These are phyloP conservation scores for Petrocephalus microphthalmus DNA, from an alignment of 2,113 vertebrate genomes.

Conservation along the genomic window DNA sequence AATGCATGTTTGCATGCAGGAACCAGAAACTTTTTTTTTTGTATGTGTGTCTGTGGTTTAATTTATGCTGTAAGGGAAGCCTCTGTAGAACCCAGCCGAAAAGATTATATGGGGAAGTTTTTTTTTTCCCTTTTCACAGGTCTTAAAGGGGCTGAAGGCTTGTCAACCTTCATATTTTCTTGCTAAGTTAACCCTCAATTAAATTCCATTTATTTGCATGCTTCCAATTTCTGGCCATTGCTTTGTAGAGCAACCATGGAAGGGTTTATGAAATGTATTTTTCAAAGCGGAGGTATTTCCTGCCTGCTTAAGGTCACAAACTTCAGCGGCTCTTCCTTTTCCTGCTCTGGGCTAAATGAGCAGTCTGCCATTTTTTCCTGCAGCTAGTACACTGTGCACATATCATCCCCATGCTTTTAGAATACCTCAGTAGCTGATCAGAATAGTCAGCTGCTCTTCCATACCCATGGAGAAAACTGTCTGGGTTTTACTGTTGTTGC, in stretches of 20 bases:
- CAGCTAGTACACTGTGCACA: neutral
- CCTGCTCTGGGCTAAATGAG: neutral
- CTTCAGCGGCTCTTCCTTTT: slow-evolving; percentile 14
- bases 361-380: neutral
- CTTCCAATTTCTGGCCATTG: neutral
- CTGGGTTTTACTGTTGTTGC: neutral
- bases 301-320: slow-evolving; percentile 22
- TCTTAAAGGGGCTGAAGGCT: neutral
- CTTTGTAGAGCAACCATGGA: neutral
- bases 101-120: neutral
- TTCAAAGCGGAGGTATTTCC: slow-evolving; percentile 12
- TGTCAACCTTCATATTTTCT: neutral
- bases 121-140: neutral
- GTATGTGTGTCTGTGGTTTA: neutral
- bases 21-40: neutral
- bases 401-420: neutral
- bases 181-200: neutral
- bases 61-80: neutral
- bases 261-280: neutral
- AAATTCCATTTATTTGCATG: neutral
- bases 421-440: neutral
- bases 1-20: neutral
- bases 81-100: neutral
- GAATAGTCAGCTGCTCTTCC: neutral
- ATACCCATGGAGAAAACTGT: neutral